A percentile compares a stretch with the other conserved stretches of the same genome.
phyloP scores from a whole-genome alignment of 1,140 invertebrate species.

The Platorchestia sp. region DNA sequence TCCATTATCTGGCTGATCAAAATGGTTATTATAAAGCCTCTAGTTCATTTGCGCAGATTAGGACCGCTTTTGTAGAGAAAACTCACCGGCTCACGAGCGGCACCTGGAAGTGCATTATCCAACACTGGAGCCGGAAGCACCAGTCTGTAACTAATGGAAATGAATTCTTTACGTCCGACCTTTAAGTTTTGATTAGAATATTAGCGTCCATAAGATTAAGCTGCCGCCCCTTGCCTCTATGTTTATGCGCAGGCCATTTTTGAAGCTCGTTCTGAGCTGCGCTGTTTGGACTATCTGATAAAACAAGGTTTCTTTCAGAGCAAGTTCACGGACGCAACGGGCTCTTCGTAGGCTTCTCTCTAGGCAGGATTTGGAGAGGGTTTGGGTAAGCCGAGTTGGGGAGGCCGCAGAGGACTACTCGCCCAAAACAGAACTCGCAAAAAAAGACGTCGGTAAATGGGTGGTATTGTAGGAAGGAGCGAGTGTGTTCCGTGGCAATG shows the following conservation, averaged over 20 bases:
- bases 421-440: background rate
- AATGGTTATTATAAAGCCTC: background rate
- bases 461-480: background rate
- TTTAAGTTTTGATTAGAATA: constrained; percentile 11
- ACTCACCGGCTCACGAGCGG: background rate
- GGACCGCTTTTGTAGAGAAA: background rate
- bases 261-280: background rate
- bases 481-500: background rate
- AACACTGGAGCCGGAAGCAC: background rate
- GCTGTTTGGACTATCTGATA: background rate
- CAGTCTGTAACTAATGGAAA: background rate
- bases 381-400: background rate
- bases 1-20: background rate
- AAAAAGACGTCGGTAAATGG: background rate
- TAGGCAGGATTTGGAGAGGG: background rate
- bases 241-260: background rate
- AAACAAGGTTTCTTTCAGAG: background rate
- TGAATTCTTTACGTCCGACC: background rate
- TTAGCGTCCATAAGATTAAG: constrained; percentile 8
- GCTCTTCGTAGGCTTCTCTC: background rate
- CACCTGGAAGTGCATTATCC: background rate
- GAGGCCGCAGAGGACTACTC: background rate
- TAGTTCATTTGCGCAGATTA: background rate
- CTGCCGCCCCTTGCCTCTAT: background rate
- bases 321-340: background rate